Base-by-base conservation (phyloP, 2,113 vertebrate genomes). In the Peromyscus maniculatus region DNA sequence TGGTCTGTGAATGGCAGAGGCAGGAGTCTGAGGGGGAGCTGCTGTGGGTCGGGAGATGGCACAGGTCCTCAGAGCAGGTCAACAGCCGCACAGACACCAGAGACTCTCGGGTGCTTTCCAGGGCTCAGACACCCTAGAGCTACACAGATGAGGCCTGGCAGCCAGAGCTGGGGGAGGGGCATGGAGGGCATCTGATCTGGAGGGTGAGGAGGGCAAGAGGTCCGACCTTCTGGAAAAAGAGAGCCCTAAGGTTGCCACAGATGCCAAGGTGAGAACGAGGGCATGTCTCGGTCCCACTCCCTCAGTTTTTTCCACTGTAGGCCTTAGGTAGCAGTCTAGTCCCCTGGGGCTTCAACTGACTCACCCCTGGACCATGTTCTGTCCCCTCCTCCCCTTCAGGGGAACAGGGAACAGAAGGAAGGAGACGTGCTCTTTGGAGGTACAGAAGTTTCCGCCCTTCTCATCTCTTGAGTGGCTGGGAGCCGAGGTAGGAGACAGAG, bases 241-340 rank as follows among this genome's bases (percentile, higher is more conserved):
- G 46, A 95, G 84, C 55, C 31, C 57, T 33, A 49, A 21, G 22
- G 9, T 88, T 57, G 82, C 62, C 52, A 91, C 33, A 39, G 72
- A 52, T 22, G 66, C 71, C 87, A 90, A 77, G 57, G 46, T 79
- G 13, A 92, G 79, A 79, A 87, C 78, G 36, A 96, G 77, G 89
- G 62, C 1, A 6, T 49, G 46, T 69, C 59, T 94, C 90, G 87
- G n/a, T 72, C 43, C 28, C 16, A 8, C 8, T 87, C 55, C 84
- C 67, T 72, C 7, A 22, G 17, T 43, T 87, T 71, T 83, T 71
- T 77, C 66, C 13, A 96, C 59, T 96, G 80, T 67, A 72, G 46
- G 52, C 55, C 91, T 83, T 57, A n/a, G n/a, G 52, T 71, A 87
- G 69, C 46, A 21, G 90, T 77, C 75, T 82, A 77, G 86, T 87